Conservation (phyloP, 53 echinoderm and acorn worm genomes). For the Patiria pectinifera region DNA sequence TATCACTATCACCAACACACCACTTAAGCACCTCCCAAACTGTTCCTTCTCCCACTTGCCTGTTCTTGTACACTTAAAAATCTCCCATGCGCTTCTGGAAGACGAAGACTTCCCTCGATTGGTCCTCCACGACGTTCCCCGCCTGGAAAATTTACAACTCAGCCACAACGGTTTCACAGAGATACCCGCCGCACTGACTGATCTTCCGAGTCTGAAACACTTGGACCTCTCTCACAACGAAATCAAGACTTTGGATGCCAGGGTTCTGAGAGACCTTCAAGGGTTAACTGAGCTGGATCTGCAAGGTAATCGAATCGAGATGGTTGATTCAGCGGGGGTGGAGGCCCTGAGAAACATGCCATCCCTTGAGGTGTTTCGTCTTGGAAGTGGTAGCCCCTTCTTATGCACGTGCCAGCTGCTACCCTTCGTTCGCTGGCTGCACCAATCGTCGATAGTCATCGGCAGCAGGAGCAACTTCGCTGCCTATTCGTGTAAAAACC, state of each 20-base stretch:
- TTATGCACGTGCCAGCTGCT: slow-evolving; percentile 37
- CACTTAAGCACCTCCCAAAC: not conserved
- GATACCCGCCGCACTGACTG: slow-evolving; percentile 29
- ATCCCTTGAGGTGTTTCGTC: not conserved
- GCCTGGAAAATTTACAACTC: slow-evolving; percentile 7
- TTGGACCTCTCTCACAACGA: slow-evolving; percentile 43
- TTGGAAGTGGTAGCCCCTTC: slow-evolving; percentile 41
- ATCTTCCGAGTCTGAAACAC: not conserved
- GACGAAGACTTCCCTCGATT: not conserved
- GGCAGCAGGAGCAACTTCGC: slow-evolving; percentile 34
- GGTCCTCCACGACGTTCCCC: slow-evolving; percentile 5
- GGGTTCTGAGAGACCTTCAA: not conserved
- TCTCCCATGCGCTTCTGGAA: not conserved
- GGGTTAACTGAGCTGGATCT: slow-evolving; percentile 18
- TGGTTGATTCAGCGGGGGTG: slow-evolving; percentile 13
- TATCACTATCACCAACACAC: slow-evolving; percentile 7
- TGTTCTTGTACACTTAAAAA: slow-evolving; percentile 8
- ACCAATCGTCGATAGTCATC: slow-evolving; percentile 28
- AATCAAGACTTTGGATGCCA: slow-evolving; percentile 16
- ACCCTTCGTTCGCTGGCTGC: slow-evolving; percentile 49
- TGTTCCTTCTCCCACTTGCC: slow-evolving; percentile 35
- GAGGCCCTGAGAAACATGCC: slow-evolving; percentile 18
- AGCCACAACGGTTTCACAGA: not conserved
- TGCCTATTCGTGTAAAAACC: slow-evolving; percentile 5
- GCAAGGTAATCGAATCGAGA: slow-evolving; percentile 24